Evolutionary conservation across 2,797 vertebrate genomes (phyloP).

Genomic region (Perodicticus potto): DNA sequence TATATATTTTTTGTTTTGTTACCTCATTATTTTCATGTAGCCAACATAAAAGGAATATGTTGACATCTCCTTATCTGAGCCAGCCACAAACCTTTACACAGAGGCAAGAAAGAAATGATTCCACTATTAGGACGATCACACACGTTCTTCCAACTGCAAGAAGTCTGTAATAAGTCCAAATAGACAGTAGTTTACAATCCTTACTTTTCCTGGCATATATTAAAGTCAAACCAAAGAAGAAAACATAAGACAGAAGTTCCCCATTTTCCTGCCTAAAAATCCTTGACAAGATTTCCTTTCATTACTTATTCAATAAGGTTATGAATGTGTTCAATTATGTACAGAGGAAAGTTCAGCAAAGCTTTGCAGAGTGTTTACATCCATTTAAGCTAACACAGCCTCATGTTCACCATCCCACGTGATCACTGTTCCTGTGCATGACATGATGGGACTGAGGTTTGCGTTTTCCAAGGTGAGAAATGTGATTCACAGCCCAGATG

Average conservation of each 20-base stretch:
- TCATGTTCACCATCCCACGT: neutral
- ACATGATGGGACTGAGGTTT: neutral
- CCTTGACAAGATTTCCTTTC: neutral
- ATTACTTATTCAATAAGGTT: neutral
- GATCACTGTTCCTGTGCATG: neutral
- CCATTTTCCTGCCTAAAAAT: slow-evolving; percentile 17
- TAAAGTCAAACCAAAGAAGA: slow-evolving; percentile 38
- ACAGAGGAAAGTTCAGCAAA: neutral
- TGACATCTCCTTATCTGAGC: neutral
- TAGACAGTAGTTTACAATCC: neutral
- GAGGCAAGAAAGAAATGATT: slow-evolving; percentile 14
- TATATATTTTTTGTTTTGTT: neutral
- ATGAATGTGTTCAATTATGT: neutral
- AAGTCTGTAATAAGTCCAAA: neutral
- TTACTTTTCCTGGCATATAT: neutral
- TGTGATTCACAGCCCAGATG: slow-evolving; percentile 51
- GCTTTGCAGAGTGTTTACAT: neutral
- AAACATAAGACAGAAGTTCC: neutral
- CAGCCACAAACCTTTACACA: neutral
- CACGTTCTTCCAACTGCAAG: neutral
- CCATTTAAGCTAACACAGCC: neutral
- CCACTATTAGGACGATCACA: neutral
- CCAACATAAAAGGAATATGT: neutral
- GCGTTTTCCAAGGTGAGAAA: slow-evolving; percentile 4
- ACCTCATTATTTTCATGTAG: neutral